phyloP scores from a whole-genome alignment of 35 echinoderm and acorn worm species.

The Patiria miniata region DNA sequence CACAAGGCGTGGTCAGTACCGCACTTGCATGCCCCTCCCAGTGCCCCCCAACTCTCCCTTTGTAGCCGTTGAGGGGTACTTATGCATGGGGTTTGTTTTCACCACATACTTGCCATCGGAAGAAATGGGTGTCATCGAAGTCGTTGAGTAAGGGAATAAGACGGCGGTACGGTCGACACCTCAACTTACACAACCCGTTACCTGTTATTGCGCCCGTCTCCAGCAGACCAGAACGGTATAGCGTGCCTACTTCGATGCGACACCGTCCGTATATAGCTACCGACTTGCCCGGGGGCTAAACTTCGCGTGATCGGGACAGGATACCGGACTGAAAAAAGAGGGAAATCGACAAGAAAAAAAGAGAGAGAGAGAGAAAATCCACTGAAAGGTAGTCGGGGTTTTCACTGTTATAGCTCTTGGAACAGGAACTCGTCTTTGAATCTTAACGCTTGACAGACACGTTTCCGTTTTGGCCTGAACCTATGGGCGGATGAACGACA shows the following conservation, averaged over 20 bases:
- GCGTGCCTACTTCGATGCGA: not conserved
- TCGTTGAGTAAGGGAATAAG: not conserved
- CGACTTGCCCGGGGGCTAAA: not conserved
- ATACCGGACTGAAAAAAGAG: not conserved
- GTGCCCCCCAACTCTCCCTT: too few relatives aligned
- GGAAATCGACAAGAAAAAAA: conserved; percentile 7
- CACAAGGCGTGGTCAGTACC: too few relatives aligned
- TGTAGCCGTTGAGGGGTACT: too few relatives aligned
- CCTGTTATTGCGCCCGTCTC: conserved; percentile 4
- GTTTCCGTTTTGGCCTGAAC: not conserved
- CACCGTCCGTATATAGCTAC: conserved; percentile 7
- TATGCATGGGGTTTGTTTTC: too few relatives aligned
- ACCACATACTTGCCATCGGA: too few relatives aligned
- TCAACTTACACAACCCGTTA: not conserved
- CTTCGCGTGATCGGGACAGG: conserved; percentile 7
- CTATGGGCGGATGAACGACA: conserved; percentile 6
- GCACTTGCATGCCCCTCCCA: too few relatives aligned
- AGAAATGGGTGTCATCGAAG: not conserved
- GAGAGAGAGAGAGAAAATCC: not conserved
- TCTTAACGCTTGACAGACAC: conserved; percentile 12
- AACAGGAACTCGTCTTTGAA: not conserved
- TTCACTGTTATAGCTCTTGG: not conserved
- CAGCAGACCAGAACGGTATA: conserved; percentile 23
- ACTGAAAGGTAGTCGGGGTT: not conserved
- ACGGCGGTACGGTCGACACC: not conserved